Evolutionary conservation across 2,888 invertebrate species (phyloP), one percentile per base, ranked within the genome.

Genomic region (Sinopyrophorus schimmeli): DNA sequence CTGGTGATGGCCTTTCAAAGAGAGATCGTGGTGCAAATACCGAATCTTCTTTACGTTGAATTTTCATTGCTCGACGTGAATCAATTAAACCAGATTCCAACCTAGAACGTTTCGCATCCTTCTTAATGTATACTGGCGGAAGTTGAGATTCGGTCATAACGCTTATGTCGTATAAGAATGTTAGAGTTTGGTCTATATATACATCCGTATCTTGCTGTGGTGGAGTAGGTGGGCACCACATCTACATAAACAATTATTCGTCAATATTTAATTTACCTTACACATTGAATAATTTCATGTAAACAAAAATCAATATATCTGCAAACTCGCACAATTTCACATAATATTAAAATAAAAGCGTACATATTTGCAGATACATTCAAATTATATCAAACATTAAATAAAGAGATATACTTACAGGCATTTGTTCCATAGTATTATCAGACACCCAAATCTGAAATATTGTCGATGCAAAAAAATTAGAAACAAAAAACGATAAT

Each of bases 221-320:
- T 47, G 97, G 97, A 11, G 97, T 97, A 46, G 96, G 97, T 41
- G 97, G 97, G 61, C 91, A 86, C 96, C 97, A 98, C 80, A 93
- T 84, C 95, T 96, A 74, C 61, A 65, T 58, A 39, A 35, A 17
- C n/a, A n/a, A n/a, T n/a, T n/a, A n/a, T n/a, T n/a, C n/a, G n/a
- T n/a, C n/a, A n/a, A n/a, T n/a, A n/a, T n/a, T n/a, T n/a, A n/a
- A n/a, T n/a, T n/a, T n/a, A n/a, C n/a, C n/a, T n/a, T n/a, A n/a
- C n/a, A n/a, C n/a, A n/a, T n/a, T n/a, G n/a, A n/a, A n/a, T n/a
- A n/a, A n/a, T n/a, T n/a, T n/a, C n/a, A n/a, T n/a, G n/a, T n/a
- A n/a, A n/a, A n/a, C n/a, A n/a, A n/a, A n/a, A n/a, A n/a, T n/a
- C n/a, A n/a, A n/a, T n/a, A n/a, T n/a, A n/a, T n/a, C n/a, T n/a